phyloP scores from a whole-genome alignment of 2,113 vertebrate genomes.

The Gadus chalcogrammus region DNA sequence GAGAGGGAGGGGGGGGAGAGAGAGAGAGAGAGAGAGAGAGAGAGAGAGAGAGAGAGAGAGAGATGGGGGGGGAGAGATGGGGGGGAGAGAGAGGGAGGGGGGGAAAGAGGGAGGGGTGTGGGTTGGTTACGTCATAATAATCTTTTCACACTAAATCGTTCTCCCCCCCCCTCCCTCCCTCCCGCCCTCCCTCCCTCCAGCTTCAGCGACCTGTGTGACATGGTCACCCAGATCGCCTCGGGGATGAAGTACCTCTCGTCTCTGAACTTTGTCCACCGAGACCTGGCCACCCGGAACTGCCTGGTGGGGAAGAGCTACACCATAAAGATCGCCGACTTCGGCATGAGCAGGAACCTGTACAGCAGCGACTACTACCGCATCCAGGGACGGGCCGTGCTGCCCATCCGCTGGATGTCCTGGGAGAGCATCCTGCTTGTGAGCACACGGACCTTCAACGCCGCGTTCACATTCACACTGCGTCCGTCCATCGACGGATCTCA shows the following conservation, averaged over 20 bases:
- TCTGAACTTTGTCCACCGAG: constrained; percentile 95
- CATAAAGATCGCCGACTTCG: constrained; percentile 98
- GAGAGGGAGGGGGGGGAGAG: not conserved
- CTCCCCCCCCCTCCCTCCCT: not conserved
- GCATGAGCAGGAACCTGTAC: constrained; percentile 98
- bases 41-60: no score
- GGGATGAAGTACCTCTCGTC: constrained; percentile 98
- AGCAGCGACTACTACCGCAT: constrained; percentile 98
- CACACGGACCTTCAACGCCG: not conserved
- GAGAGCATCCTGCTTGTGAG: constrained; percentile 95
- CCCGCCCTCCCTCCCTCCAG: constrained; percentile 58
- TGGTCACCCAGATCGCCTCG: constrained; percentile 93
- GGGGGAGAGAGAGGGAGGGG: no score
- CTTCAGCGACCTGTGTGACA: constrained; percentile 83
- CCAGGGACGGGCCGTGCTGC: constrained; percentile 93
- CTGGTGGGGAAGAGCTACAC: constrained; percentile 94
- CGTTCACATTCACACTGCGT: no score
- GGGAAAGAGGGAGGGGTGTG: no score
- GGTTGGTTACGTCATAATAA: no score
- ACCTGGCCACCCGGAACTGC: constrained; percentile 94
- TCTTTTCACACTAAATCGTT: not conserved
- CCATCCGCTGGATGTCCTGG: constrained; percentile 99
- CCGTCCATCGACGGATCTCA: no score
- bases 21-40: no score
- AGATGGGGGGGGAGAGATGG: no score